phyloP scores from a whole-genome alignment of 2,797 vertebrate genomes.

The Eleutherodactylus coqui region DNA sequence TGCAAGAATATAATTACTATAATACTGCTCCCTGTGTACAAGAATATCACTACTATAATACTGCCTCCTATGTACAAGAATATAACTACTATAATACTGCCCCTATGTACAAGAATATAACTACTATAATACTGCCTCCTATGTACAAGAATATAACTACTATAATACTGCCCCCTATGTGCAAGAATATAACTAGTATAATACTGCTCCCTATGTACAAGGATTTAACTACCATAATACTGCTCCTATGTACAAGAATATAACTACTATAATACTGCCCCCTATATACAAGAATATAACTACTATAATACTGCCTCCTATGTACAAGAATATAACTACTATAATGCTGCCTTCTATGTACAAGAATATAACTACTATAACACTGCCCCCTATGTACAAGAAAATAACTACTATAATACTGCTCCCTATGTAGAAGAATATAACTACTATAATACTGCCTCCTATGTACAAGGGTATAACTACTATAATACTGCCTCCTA shows the following conservation, averaged over 20 bases:
- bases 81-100: constrained; percentile 20
- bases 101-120: background rate
- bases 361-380: background rate
- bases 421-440: no score
- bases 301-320: background rate
- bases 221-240: constrained; percentile 21
- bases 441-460: no score
- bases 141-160: constrained; percentile 13
- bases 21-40: background rate
- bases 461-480: no score
- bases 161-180: constrained; percentile 10
- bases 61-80: constrained; percentile 3
- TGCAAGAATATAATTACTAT: constrained; percentile 9
- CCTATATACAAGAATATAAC: constrained; percentile 1
- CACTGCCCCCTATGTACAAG: no score
- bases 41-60: constrained; percentile 9
- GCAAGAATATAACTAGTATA: constrained; percentile 13
- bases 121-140: constrained; percentile 13
- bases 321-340: background rate
- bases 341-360: constrained; percentile 1
- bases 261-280: background rate
- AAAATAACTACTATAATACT: no score
- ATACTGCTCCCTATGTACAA: background rate
- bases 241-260: constrained; percentile 1
- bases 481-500: no score